Evolutionary conservation across 2,797 vertebrate genomes (phyloP).

Genomic region (Rhinophrynus dorsalis): DNA sequence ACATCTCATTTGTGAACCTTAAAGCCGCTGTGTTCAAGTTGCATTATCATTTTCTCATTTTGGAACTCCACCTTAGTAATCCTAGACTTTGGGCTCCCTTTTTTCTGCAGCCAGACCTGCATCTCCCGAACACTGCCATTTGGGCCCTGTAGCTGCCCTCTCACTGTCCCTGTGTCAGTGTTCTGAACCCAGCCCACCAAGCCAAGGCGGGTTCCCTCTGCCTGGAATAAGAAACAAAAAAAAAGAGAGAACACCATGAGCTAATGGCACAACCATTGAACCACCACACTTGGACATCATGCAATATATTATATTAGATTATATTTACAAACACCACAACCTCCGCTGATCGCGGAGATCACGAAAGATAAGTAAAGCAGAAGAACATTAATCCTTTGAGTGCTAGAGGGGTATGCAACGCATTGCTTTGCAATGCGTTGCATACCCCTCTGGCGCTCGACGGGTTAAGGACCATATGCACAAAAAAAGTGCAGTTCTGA

Average conservation of each 20-base stretch:
- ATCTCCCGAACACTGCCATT: constrained; percentile 74
- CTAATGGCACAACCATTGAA: neutral
- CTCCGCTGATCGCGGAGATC: no score
- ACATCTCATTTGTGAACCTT: constrained; percentile 67
- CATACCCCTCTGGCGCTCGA: no score
- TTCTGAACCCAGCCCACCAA: constrained; percentile 95
- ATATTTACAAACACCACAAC: no score
- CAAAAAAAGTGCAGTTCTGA: no score
- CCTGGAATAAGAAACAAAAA: constrained; percentile 62
- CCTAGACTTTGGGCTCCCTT: constrained; percentile 85
- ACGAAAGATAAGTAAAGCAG: no score
- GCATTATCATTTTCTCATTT: constrained; percentile 77
- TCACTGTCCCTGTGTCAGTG: constrained; percentile 80
- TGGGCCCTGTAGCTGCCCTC: constrained; percentile 86
- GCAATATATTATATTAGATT: no score
- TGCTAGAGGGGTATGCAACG: no score
- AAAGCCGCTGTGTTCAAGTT: constrained; percentile 78
- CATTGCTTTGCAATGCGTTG: no score
- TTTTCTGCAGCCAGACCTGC: constrained; percentile 85
- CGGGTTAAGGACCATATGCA: no score
- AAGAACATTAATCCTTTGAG: no score
- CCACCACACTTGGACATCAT: no score
- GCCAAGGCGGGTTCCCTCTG: constrained; percentile 82
- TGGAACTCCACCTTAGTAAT: constrained; percentile 82
- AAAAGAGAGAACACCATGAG: constrained; percentile 11